Base-by-base conservation (phyloP, 2,888 invertebrate genomes). In the Caenorhabditis plicata region DNA sequence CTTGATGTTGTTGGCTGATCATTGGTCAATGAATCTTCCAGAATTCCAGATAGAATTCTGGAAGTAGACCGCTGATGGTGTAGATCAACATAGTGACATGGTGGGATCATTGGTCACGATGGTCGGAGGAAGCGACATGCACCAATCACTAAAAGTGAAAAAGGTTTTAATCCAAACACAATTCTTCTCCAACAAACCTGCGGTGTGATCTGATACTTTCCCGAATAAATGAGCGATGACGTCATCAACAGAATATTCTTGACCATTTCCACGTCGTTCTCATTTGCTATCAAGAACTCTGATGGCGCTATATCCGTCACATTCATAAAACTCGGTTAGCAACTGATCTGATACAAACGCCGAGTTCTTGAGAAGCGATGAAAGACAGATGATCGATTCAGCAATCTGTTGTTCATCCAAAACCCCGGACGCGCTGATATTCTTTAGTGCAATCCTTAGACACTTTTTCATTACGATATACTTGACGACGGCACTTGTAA, bases 381-480 rank as follows among this genome's bases (percentile, higher is more conserved):
- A n/a, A n/a, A n/a, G 32, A 32, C 71, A 71, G 25, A 70, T 68
- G 11, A 78, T 67, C 29, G 75, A 62, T 38, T 71, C 71, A 0
- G 70, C 64, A 0, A 53, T 55, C 27, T 75, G 77, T 15, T 65
- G 52, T 20, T 67, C 65, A 26, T 51, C 54, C 33, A 65, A 32
- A 22, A 22, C 44, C 4, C 39, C n/a, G 7, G 41, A 29, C 4
- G 48, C 53, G 11, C 61, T 61, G 20, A 75, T 19, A 31, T 71
- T 74, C 31, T 94, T 94, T 80, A 96, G 89, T 83, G 94, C 96
- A 56, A 91, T 86, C 19, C 89, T 88, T 68, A 96, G 90, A 85
- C 96, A 98, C 69, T 91, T 90, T 85, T 95, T 95, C 82, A 90
- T 93, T 92, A 84, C 38, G 82, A 98, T 93, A 82, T 98, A 96